Evolutionary conservation across 2,888 invertebrate species (phyloP).

Genomic region (Nymphalis urticae): DNA sequence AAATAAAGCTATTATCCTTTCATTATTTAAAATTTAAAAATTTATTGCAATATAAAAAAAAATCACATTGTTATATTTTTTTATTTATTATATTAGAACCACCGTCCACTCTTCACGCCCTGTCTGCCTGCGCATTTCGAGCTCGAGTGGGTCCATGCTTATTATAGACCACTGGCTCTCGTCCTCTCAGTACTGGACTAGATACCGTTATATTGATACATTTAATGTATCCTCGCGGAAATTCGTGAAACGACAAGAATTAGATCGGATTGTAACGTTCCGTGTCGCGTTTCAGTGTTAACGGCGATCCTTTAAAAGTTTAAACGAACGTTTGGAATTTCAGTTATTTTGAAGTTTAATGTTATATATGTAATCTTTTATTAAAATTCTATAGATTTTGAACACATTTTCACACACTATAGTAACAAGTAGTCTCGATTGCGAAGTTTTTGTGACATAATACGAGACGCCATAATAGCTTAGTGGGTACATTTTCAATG

Average conservation of each 20-base stretch:
- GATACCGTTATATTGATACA: slow-evolving; percentile 46
- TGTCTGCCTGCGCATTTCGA: slow-evolving; percentile 54
- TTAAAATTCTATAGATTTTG: too few species aligned
- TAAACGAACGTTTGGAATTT: not conserved
- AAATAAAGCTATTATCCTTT: too few species aligned
- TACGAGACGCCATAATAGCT: too few species aligned
- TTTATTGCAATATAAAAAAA: not conserved
- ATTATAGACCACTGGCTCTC: slow-evolving; percentile 53
- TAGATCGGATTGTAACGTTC: not conserved
- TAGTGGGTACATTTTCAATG: too few species aligned
- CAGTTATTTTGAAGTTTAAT: too few species aligned
- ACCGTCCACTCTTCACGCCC: slow-evolving; percentile 57
- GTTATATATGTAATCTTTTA: too few species aligned
- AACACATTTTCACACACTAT: too few species aligned
- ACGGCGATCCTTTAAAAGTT: not conserved
- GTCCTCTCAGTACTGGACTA: slow-evolving; percentile 53
- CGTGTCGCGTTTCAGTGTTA: not conserved
- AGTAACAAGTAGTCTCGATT: too few species aligned
- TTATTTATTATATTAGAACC: slow-evolving; percentile 34
- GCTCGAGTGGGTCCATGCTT: slow-evolving; percentile 58
- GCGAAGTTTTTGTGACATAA: too few species aligned
- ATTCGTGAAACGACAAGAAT: not conserved
- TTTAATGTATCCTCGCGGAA: slow-evolving; percentile 22
- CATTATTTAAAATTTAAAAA: too few species aligned
- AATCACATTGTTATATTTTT: slow-evolving; percentile 5